phyloP scores from a whole-genome alignment of 92 coral and sea anemone species.

The Palythoa grandis region DNA sequence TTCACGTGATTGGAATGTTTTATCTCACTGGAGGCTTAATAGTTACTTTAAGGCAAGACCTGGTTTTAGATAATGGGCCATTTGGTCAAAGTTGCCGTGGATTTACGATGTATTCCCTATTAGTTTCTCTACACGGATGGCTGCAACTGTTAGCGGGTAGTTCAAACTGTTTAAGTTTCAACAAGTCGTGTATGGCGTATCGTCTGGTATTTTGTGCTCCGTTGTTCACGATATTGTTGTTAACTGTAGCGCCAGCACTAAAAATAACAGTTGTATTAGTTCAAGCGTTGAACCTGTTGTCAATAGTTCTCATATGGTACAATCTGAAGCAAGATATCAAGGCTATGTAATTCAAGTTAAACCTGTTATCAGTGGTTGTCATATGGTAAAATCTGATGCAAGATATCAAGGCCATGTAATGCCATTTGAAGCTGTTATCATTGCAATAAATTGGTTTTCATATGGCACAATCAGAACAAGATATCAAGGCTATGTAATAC shows the following conservation, averaged over 20 bases:
- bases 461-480: slow-evolving; percentile 16
- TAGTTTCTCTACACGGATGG: slow-evolving; percentile 37
- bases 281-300: slow-evolving; percentile 25
- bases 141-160: slow-evolving; percentile 16
- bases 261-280: background rate
- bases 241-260: slow-evolving; percentile 5
- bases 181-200: slow-evolving; percentile 22
- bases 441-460: background rate
- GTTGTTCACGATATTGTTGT: slow-evolving; percentile 10
- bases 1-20: slow-evolving; percentile 25
- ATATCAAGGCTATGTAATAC: background rate
- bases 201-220: slow-evolving; percentile 43
- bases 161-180: slow-evolving; percentile 16
- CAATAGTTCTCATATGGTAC: slow-evolving; percentile 12
- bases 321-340: slow-evolving; percentile 23
- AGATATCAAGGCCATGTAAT: background rate
- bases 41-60: slow-evolving; percentile 22
- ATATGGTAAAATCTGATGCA: slow-evolving; percentile 21
- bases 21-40: slow-evolving; percentile 29
- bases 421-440: background rate
- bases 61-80: slow-evolving; percentile 12
- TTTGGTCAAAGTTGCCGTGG: slow-evolving; percentile 30
- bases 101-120: slow-evolving; percentile 25
- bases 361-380: background rate
- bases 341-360: background rate